Conservation (phyloP, 1,140 invertebrate genomes). For the Camponotus floridanus region DNA sequence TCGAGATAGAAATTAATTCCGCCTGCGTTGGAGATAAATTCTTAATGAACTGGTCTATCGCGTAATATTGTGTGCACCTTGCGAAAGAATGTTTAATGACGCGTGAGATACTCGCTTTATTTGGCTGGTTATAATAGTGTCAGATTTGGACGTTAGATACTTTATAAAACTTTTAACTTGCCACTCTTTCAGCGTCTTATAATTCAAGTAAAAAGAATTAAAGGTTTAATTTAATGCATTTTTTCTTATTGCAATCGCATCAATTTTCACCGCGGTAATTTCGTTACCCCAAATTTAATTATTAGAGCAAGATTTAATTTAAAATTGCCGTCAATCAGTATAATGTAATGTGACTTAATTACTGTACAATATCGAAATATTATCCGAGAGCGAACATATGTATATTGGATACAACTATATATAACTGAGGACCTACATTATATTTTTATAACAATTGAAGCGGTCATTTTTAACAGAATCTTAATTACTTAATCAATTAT, state of each 20-base stretch:
- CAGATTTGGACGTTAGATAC: neutral
- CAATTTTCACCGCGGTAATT: neutral
- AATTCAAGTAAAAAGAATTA: conserved; percentile 1
- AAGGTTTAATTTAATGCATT: neutral
- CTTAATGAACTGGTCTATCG: neutral
- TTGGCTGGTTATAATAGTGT: neutral
- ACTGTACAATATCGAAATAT: neutral
- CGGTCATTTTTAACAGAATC: neutral
- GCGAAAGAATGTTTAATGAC: neutral
- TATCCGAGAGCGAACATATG: neutral
- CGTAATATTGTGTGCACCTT: neutral
- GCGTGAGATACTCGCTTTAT: neutral
- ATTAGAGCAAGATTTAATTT: conserved; percentile 12
- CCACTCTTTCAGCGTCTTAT: neutral
- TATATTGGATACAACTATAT: neutral
- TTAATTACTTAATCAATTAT: too few relatives aligned
- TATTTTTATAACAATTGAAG: neutral
- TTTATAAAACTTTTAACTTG: neutral
- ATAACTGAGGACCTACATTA: neutral
- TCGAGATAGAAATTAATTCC: neutral
- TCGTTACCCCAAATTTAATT: conserved; percentile 16
- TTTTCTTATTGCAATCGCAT: neutral
- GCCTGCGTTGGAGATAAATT: neutral
- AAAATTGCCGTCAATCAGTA: neutral
- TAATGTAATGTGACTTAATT: conserved; percentile 9